phyloP scores from a whole-genome alignment of 2,113 vertebrate genomes.

The Eurystomus gularis region DNA sequence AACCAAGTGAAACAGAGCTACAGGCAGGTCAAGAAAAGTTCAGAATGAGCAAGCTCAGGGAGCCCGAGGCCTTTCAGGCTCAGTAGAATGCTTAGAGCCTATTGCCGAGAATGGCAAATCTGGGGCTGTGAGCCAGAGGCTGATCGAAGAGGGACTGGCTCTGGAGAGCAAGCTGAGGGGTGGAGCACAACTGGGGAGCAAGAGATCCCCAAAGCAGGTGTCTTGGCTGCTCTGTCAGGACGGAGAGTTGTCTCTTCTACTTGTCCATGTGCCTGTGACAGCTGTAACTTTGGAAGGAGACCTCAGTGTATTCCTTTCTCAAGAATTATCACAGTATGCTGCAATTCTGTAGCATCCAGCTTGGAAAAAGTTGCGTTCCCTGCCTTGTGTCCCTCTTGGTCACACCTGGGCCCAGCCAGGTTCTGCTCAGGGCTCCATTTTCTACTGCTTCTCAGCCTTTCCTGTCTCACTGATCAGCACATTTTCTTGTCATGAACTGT shows the following conservation, averaged over 20 bases:
- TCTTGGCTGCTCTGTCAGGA: slow-evolving; percentile 9
- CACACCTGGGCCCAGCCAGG: not conserved
- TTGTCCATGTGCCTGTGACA: not conserved
- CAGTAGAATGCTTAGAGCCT: not conserved
- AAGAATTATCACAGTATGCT: not conserved
- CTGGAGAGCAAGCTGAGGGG: not conserved
- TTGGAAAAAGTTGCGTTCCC: not conserved
- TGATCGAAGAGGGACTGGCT: not conserved
- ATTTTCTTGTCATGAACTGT: not conserved
- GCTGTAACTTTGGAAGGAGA: not conserved
- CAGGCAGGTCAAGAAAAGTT: slow-evolving; percentile 23
- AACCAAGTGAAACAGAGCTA: not conserved
- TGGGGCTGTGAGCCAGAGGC: not conserved
- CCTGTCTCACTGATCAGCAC: not conserved
- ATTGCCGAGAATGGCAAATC: not conserved
- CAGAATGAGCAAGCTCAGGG: not conserved
- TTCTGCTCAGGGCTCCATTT: not conserved
- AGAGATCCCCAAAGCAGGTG: slow-evolving; percentile 31
- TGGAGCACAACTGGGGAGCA: slow-evolving; percentile 1
- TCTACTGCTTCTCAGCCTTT: not conserved
- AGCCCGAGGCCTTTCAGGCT: not conserved
- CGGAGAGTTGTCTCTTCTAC: not conserved
- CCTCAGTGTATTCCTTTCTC: not conserved
- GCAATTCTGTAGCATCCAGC: not conserved
- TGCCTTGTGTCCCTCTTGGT: not conserved